A percentile compares a stretch with the other conserved stretches of the same genome.
Evolutionary conservation across 1,140 invertebrate genomes (phyloP).

Genomic region (Drosophila saltans): DNA sequence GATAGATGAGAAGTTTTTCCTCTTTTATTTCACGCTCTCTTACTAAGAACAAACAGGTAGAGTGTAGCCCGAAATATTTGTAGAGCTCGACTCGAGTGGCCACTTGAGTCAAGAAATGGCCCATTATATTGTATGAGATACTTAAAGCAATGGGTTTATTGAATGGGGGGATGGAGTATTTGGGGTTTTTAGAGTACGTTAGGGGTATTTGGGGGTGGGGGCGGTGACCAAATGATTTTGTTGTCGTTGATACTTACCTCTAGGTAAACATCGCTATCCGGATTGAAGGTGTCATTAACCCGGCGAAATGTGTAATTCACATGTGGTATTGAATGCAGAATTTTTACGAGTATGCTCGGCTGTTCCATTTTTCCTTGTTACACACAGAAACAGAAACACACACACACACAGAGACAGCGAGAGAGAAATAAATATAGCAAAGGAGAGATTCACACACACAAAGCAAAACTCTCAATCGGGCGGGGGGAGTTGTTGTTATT

Average conservation of each 20-base stretch:
- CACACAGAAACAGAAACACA: slow-evolving; percentile 4
- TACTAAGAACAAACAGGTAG: neutral
- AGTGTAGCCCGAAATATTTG: slow-evolving; percentile 5
- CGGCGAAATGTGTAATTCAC: slow-evolving; percentile 93
- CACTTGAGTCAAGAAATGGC: slow-evolving; percentile 18
- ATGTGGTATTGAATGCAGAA: slow-evolving; percentile 94
- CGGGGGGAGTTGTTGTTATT: slow-evolving; percentile 33
- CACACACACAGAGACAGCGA: slow-evolving; percentile 13
- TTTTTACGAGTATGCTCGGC: slow-evolving; percentile 84
- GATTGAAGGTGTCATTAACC: slow-evolving; percentile 96
- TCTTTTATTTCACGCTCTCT: neutral
- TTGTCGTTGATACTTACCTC: slow-evolving; percentile 87
- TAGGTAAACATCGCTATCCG: slow-evolving; percentile 93
- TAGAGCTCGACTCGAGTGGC: slow-evolving; percentile 10
- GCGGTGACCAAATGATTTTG: neutral
- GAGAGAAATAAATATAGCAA: slow-evolving; percentile 3
- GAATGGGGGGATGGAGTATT: neutral
- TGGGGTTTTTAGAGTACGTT: neutral
- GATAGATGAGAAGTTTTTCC: slow-evolving; percentile 21
- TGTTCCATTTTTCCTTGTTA: slow-evolving; percentile 77
- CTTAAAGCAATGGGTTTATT: slow-evolving; percentile 1
- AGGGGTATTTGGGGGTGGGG: neutral
- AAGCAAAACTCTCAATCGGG: slow-evolving; percentile 7
- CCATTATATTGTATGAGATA: slow-evolving; percentile 16
- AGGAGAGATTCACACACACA: slow-evolving; percentile 15